Percentiles rank a stretch among this genome's conserved stretches.
These are phyloP conservation scores for Cataglyphis rosenhaueri DNA, from an alignment of 2,888 invertebrate genomes.

Conservation along the genomic window DNA sequence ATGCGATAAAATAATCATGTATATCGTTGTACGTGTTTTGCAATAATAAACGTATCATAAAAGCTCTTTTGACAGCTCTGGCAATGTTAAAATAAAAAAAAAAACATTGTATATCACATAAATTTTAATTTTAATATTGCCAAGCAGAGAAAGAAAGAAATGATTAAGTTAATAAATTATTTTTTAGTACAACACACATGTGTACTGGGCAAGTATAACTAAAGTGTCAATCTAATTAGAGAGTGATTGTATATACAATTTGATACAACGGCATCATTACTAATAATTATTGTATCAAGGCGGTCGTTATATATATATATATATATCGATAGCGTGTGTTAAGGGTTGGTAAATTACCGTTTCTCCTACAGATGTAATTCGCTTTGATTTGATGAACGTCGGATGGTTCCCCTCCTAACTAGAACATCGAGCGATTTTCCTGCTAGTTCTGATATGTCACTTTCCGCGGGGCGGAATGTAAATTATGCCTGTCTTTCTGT, in stretches of 20 bases:
- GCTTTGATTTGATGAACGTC: slow-evolving; percentile 47
- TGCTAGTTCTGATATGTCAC: slow-evolving; percentile 50
- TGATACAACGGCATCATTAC: background rate
- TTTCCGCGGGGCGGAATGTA: slow-evolving; percentile 52
- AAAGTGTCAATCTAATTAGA: slow-evolving; percentile 14
- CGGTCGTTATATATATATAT: background rate
- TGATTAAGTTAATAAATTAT: background rate
- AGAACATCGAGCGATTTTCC: slow-evolving; percentile 50
- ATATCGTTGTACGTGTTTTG: background rate
- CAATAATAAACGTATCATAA: background rate
- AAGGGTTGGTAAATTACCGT: slow-evolving; percentile 23
- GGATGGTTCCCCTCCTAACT: slow-evolving; percentile 24
- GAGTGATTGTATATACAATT: background rate
- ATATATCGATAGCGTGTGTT: background rate
- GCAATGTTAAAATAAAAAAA: background rate
- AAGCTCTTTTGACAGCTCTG: background rate
- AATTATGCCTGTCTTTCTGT: slow-evolving; percentile 54
- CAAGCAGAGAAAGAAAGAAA: background rate
- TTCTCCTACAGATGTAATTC: slow-evolving; percentile 25
- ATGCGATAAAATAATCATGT: background rate
- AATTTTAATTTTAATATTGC: slow-evolving; percentile 27
- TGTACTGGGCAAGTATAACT: background rate
- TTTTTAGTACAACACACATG: background rate
- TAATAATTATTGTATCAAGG: background rate
- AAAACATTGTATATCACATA: background rate